Evolutionary conservation across 1,140 invertebrate species (phyloP).

Genomic region (Cyclina sinensis): DNA sequence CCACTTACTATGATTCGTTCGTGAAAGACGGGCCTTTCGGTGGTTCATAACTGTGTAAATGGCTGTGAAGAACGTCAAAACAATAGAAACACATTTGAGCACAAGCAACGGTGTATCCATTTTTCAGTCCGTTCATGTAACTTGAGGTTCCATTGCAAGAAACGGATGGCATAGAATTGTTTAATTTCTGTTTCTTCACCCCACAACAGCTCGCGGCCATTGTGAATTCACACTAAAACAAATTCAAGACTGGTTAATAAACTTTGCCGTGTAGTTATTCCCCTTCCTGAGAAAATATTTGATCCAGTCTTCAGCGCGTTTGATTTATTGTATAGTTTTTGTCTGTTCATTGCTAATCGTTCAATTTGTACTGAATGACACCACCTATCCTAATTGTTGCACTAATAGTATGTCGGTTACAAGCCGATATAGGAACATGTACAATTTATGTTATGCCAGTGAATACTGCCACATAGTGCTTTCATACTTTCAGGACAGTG

Average conservation of each 20-base stretch:
- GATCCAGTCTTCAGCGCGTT: neutral
- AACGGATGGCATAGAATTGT: slow-evolving; percentile 89
- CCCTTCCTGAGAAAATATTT: neutral
- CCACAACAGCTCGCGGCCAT: slow-evolving; percentile 96
- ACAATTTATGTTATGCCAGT: no score
- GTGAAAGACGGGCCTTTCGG: slow-evolving; percentile 95
- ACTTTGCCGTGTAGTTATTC: neutral
- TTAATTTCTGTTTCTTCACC: slow-evolving; percentile 95
- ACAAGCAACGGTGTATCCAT: slow-evolving; percentile 90
- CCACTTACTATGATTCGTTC: slow-evolving; percentile 97
- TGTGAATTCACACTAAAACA: slow-evolving; percentile 63
- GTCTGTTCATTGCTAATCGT: no score
- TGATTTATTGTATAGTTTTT: neutral
- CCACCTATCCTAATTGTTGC: no score
- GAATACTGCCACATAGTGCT: no score
- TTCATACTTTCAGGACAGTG: no score
- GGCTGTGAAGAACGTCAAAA: slow-evolving; percentile 98
- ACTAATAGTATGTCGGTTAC: no score
- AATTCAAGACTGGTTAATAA: neutral
- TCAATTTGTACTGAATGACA: no score
- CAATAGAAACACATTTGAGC: slow-evolving; percentile 99
- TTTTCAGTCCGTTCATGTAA: slow-evolving; percentile 88
- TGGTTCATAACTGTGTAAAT: slow-evolving; percentile 96
- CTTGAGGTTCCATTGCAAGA: slow-evolving; percentile 87
- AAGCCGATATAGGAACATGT: no score